phyloP scores from a whole-genome alignment of 2,888 invertebrate species.

The Microdon myrmicae region DNA sequence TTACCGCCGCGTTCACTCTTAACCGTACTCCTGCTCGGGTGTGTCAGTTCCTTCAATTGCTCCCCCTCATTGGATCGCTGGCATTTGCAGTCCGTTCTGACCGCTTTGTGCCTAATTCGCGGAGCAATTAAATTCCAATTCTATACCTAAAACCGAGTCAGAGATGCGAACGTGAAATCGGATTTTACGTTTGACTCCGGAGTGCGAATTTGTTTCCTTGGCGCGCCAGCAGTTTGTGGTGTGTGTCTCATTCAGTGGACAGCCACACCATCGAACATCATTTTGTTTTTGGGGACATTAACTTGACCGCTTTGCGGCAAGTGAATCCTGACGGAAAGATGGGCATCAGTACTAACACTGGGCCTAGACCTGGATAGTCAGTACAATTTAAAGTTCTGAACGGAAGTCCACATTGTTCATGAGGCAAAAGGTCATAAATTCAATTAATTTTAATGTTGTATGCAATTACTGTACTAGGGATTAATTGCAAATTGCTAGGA shows the following conservation, averaged over 20 bases:
- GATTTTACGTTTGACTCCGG: conserved; percentile 31
- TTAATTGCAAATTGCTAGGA: conserved; percentile 33
- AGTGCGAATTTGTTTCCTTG: conserved; percentile 49
- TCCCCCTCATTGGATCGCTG: too few relatives aligned
- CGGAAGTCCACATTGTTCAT: conserved; percentile 46
- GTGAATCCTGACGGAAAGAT: conserved; percentile 24
- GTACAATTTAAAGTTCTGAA: conserved; percentile 24
- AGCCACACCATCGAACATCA: conserved; percentile 13
- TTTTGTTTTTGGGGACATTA: conserved; percentile 43
- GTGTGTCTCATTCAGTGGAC: conserved; percentile 1
- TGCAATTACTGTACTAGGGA: conserved; percentile 47
- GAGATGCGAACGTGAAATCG: conserved; percentile 37
- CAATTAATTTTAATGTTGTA: conserved; percentile 50
- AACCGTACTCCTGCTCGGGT: not conserved
- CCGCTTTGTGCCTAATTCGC: conserved; percentile 45
- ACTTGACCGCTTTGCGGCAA: conserved; percentile 44
- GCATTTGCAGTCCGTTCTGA: conserved; percentile 25
- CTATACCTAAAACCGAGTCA: conserved; percentile 32
- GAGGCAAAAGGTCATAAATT: conserved; percentile 42
- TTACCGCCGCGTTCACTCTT: not conserved
- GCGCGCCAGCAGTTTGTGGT: conserved; percentile 30
- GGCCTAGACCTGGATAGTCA: not conserved
- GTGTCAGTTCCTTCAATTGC: too few relatives aligned
- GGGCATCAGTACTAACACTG: conserved; percentile 4
- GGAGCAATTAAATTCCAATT: conserved; percentile 50